Evolutionary conservation across 2,797 vertebrate species (phyloP).

Genomic region (Hypotaenidia philippensis): DNA sequence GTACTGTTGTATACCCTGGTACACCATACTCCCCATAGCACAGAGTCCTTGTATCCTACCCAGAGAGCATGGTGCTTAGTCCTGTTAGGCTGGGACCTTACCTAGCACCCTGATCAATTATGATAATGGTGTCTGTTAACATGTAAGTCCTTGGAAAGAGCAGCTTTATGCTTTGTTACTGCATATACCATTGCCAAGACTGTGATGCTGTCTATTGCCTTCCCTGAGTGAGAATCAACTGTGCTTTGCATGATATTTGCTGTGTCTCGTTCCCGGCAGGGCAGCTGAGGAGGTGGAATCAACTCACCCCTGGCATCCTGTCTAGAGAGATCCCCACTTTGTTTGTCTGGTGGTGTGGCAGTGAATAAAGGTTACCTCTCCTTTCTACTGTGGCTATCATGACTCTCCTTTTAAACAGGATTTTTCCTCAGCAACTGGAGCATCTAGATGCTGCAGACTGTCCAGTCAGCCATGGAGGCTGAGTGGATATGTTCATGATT

Average conservation of each 20-base stretch:
- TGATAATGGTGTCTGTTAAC: not conserved
- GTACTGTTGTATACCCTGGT: not conserved
- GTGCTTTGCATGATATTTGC: not conserved
- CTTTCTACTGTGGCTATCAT: not conserved
- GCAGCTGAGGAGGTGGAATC: not conserved
- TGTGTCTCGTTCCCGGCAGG: not conserved
- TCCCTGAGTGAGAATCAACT: not conserved
- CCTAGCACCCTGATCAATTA: not conserved
- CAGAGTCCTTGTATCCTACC: not conserved
- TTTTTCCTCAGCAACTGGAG: not conserved
- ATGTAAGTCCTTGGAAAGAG: not conserved
- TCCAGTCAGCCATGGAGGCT: not conserved
- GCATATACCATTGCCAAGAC: not conserved
- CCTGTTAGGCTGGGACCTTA: not conserved
- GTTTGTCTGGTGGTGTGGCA: not conserved
- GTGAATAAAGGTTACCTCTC: not conserved
- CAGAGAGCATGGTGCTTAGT: not conserved
- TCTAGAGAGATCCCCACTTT: not conserved
- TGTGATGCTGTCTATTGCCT: not conserved
- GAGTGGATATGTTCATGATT: not conserved
- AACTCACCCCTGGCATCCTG: rapidly evolving
- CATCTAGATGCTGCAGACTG: not conserved
- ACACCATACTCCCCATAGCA: not conserved
- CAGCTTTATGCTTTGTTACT: not conserved
- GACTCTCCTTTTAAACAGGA: not conserved